These are phyloP conservation scores for Protosalanx chinensis DNA, from an alignment of 2,797 vertebrate genomes.

Conservation along the genomic window DNA sequence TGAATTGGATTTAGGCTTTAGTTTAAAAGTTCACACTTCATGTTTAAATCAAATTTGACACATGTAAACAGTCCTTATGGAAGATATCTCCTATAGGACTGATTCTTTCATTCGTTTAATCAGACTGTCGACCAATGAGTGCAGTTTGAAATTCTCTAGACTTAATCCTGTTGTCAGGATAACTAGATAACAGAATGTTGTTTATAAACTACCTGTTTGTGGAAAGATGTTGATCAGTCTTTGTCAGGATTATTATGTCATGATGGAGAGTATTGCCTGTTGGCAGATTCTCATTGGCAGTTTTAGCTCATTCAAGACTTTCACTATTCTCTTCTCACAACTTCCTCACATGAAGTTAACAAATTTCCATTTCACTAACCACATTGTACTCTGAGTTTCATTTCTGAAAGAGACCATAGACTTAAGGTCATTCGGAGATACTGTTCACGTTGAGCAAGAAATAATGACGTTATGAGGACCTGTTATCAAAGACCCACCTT, in stretches of 20 bases:
- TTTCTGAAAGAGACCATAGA: constrained; percentile 8
- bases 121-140: neutral
- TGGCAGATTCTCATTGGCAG: constrained; percentile 35
- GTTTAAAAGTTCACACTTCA: neutral
- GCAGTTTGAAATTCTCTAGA: neutral
- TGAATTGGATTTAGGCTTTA: too few species aligned
- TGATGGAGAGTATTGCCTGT: constrained; percentile 38
- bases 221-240: constrained; percentile 36
- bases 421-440: constrained; percentile 9
- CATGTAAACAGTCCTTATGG: neutral
- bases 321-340: neutral
- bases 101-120: neutral
- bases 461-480: neutral
- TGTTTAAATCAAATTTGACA: neutral
- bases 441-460: neutral
- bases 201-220: constrained; percentile 35
- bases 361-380: constrained; percentile 20
- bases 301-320: constrained; percentile 34
- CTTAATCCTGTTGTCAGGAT: neutral
- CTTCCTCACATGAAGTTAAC: constrained; percentile 42
- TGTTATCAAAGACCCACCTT: constrained; percentile 29
- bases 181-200: constrained; percentile 23
- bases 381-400: neutral
- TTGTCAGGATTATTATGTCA: constrained; percentile 43
- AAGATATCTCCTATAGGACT: neutral